A percentile compares a stretch with the other conserved stretches of the same genome.
Conservation (phyloP, 2,888 invertebrate species). For the Drosophila multiciliata region DNA sequence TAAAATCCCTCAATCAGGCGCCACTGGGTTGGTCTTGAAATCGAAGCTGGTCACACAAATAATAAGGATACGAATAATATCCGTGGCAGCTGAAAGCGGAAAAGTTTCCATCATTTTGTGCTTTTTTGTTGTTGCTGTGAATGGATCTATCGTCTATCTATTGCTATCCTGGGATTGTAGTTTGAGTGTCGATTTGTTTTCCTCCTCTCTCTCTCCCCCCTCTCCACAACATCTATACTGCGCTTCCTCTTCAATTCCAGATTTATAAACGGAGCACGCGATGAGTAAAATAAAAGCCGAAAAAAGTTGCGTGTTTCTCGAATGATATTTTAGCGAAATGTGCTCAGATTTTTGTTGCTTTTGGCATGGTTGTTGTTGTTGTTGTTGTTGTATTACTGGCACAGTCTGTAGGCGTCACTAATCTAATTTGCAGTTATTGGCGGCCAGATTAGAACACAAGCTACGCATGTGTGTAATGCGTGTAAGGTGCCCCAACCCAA, state of each 20-base stretch:
- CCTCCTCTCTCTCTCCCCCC: background rate
- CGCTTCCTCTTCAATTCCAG: constrained; percentile 30
- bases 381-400: background rate
- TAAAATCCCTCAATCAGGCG: constrained; percentile 11
- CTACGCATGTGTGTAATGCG: constrained; percentile 70
- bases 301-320: constrained; percentile 41
- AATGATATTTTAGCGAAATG: constrained; percentile 10
- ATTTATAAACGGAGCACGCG: constrained; percentile 74
- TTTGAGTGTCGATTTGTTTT: constrained; percentile 65
- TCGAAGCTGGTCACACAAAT: constrained; percentile 37
- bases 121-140: constrained; percentile 17
- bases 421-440: constrained; percentile 80
- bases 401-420: constrained; percentile 64
- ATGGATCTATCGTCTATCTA: constrained; percentile 29
- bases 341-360: constrained; percentile 14
- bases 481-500: constrained; percentile 46
- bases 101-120: constrained; percentile 68
- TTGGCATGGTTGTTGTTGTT: constrained; percentile 8
- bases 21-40: constrained; percentile 35
- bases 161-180: constrained; percentile 58
- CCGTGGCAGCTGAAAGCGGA: constrained; percentile 57
- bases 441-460: constrained; percentile 64
- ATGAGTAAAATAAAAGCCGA: constrained; percentile 11
- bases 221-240: background rate
- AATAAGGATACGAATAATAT: constrained; percentile 53